A percentile compares a stretch with the other conserved stretches of the same genome.
phyloP scores from a whole-genome alignment of 1,140 invertebrate species.

The Prorops nasuta region DNA sequence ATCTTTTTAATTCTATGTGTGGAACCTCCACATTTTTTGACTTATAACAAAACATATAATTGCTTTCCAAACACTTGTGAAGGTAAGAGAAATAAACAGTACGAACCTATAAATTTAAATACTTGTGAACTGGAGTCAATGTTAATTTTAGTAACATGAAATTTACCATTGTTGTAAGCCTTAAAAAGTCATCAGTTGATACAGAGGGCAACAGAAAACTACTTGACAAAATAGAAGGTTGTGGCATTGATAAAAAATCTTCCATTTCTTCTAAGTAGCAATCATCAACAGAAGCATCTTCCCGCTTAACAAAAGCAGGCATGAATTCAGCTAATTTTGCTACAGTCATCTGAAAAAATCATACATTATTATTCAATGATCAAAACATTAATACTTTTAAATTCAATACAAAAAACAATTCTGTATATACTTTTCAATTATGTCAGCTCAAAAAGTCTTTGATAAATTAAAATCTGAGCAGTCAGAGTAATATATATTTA shows the following conservation, averaged over 20 bases:
- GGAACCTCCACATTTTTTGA: conserved; percentile 16
- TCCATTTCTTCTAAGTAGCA: conserved; percentile 19
- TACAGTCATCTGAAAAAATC: too few relatives aligned
- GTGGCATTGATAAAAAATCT: conserved; percentile 19
- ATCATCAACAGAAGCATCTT: conserved; percentile 17
- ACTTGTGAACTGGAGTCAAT: background rate
- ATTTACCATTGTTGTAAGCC: conserved; percentile 33
- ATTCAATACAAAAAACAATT: too few relatives aligned
- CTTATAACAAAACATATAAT: conserved; percentile 33
- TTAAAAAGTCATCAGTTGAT: conserved; percentile 32
- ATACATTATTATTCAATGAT: too few relatives aligned
- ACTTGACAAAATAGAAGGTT: conserved; percentile 26
- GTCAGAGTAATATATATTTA: too few relatives aligned
- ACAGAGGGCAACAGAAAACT: conserved; percentile 15
- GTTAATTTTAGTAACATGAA: conserved; percentile 1
- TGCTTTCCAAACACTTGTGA: conserved; percentile 36
- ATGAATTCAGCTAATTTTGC: too few relatives aligned
- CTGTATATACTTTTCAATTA: too few relatives aligned
- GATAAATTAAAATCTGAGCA: too few relatives aligned
- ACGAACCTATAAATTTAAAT: conserved; percentile 28
- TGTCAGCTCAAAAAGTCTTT: too few relatives aligned
- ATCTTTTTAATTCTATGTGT: conserved; percentile 28
- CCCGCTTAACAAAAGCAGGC: too few relatives aligned
- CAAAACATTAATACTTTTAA: too few relatives aligned
- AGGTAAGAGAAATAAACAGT: conserved; percentile 39